A percentile compares a stretch with the other conserved stretches of the same genome.
These are phyloP conservation scores for Alitta virens DNA, from an alignment of 2,888 invertebrate genomes.

Conservation along the genomic window DNA sequence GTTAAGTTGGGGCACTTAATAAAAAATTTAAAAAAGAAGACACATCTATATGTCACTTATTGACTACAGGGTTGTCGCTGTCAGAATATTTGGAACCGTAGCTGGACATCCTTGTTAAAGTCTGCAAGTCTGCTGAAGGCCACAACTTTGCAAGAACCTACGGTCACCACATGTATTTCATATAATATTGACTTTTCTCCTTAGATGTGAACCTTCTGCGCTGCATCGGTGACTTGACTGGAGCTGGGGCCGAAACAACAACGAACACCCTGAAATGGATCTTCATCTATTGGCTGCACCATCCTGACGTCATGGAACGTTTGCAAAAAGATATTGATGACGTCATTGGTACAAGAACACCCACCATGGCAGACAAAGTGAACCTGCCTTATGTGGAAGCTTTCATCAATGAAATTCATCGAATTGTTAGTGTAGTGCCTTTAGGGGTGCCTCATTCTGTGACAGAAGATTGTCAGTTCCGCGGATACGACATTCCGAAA, in stretches of 20 bases:
- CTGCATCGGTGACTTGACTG: slow-evolving; percentile 3
- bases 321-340: slow-evolving; percentile 12
- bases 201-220: no score
- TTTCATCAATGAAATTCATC: slow-evolving; percentile 33
- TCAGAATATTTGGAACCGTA: no score
- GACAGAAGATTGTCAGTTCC: slow-evolving; percentile 35
- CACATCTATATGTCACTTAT: no score
- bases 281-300: slow-evolving; percentile 3
- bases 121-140: no score
- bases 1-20: no score
- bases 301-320: slow-evolving; percentile 4
- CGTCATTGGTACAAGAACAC: slow-evolving; percentile 6
- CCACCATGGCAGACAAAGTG: slow-evolving; percentile 6
- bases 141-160: no score
- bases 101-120: no score
- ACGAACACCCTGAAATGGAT: slow-evolving; percentile 10
- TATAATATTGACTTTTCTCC: no score
- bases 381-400: slow-evolving; percentile 18
- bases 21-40: no score
- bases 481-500: slow-evolving; percentile 37
- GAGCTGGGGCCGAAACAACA: slow-evolving; percentile 9
- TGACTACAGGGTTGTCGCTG: no score
- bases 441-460: slow-evolving; percentile 28
- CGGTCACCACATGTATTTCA: no score
- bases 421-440: slow-evolving; percentile 50